Base-by-base conservation (phyloP, 2,113 vertebrate species). In the Acrocephalus kingi region DNA sequence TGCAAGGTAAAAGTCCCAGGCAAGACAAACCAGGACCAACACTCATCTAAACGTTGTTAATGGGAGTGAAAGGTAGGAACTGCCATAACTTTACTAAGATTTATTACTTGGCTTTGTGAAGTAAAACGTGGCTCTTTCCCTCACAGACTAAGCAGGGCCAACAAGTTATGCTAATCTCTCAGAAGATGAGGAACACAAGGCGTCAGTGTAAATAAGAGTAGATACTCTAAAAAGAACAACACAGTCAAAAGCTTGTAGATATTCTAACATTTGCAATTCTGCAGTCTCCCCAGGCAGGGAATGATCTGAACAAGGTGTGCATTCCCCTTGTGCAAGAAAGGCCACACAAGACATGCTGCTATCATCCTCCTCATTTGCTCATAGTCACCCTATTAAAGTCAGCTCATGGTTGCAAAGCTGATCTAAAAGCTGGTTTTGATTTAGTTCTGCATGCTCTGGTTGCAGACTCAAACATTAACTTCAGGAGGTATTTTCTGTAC, bases 281-380 rank as follows among this genome's bases (percentile, higher is more conserved):
- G 49, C 33, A n/a, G 10, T 33, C 30, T 89, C n/a, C n/a, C 11
- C 20, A 18, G 23, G 28, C 8, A 49, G 16, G 48, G 23, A 87
- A 73, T 13, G 48, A 64, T 35, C 30, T 5, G 7, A 87, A 69
- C 3, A 59, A 69, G 3, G 2, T 1, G 1, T 22, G 39, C 0
- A 0, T 20, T 85, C 18, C 16, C 20, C 35, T 48, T 22, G 9
- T 2, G 5, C 10, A 59, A 77, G 78, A 48, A 83, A 86, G 54
- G 49, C 55, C 54, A 27, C 37, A 4, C 0, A 1, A 1, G 24
- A 27, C 19, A 63, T 7, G 10, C 51, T 69, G 67, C 67, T 72
- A 14, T 22, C 7, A 0, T 25, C 23, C 9, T 66, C 33, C 31
- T 76, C 63, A 24, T 63, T 46, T 3, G 1, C 15, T 56, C 2